Evolutionary conservation across 2,113 vertebrate genomes (phyloP).

Genomic region (Hassar affinis): DNA sequence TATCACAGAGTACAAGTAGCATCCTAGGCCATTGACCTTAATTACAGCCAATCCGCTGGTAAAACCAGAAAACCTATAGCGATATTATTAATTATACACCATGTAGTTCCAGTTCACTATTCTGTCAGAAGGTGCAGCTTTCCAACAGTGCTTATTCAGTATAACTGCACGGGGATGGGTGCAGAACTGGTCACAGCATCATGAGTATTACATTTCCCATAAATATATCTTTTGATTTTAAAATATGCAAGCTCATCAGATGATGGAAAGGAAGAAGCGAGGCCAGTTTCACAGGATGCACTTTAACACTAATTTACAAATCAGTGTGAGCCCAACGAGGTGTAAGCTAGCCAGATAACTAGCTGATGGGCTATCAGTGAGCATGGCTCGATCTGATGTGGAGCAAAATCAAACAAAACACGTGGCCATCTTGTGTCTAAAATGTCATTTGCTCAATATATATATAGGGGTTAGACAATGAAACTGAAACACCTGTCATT

Average conservation of each 20-base stretch:
- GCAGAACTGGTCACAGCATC: neutral
- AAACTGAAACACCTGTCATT: too few relatives aligned
- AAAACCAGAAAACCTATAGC: neutral
- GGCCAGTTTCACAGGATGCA: neutral
- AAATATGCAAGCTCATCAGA: neutral
- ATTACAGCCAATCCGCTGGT: neutral
- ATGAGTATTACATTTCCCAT: neutral
- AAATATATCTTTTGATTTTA: neutral
- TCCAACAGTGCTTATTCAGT: neutral
- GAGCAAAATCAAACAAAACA: neutral
- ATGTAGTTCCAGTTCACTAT: neutral
- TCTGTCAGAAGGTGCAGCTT: too few relatives aligned
- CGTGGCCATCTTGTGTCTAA: neutral
- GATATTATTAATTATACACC: neutral
- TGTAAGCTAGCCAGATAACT: neutral
- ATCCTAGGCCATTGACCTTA: neutral
- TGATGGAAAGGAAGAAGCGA: neutral
- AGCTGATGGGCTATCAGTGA: neutral
- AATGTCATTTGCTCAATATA: neutral
- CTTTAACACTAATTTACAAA: neutral
- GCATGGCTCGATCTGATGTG: neutral
- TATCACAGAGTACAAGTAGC: neutral
- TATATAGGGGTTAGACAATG: too few relatives aligned
- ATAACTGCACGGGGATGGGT: neutral
- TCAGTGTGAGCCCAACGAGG: neutral